Evolutionary conservation across 2,888 invertebrate genomes (phyloP).

Genomic region (Sarcophaga subvicina): DNA sequence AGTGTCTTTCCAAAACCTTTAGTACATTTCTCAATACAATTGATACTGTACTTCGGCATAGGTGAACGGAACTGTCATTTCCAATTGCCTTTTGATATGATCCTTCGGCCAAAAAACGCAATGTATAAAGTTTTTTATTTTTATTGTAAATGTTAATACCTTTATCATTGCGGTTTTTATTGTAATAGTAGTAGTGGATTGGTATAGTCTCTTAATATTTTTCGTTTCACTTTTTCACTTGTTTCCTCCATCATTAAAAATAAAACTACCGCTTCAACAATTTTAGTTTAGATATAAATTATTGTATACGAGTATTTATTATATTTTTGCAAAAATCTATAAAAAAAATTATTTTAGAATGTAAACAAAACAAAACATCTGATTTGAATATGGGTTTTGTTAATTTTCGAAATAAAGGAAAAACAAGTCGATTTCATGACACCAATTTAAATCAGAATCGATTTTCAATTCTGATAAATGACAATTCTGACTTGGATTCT

Average conservation of each 20-base stretch:
- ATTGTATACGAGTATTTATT: conserved; percentile 2
- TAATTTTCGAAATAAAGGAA: not conserved
- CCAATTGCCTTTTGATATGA: conserved; percentile 32
- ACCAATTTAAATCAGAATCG: conserved; percentile 29
- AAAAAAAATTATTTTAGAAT: not conserved
- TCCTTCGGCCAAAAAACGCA: conserved; percentile 33
- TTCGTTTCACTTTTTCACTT: conserved; percentile 22
- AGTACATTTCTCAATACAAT: conserved; percentile 17
- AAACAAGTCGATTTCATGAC: conserved; percentile 14
- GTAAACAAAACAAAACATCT: conserved; percentile 18
- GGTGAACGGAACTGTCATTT: conserved; percentile 10
- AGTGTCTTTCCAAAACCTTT: conserved; percentile 7
- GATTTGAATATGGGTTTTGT: conserved; percentile 11
- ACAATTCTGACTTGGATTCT: conserved; percentile 5
- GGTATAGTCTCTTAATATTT: not conserved
- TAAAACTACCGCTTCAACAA: not conserved
- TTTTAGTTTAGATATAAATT: conserved; percentile 6
- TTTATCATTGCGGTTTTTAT: conserved; percentile 8
- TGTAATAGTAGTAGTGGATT: conserved; percentile 23
- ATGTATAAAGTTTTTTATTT: conserved; percentile 6
- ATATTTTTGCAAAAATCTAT: not conserved
- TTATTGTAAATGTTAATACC: conserved; percentile 17
- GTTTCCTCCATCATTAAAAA: conserved; percentile 9
- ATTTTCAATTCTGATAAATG: not conserved
- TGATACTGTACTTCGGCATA: conserved; percentile 50